These are phyloP conservation scores for Papilio dardanus DNA, from an alignment of 1,140 invertebrate genomes.

Conservation along the genomic window DNA sequence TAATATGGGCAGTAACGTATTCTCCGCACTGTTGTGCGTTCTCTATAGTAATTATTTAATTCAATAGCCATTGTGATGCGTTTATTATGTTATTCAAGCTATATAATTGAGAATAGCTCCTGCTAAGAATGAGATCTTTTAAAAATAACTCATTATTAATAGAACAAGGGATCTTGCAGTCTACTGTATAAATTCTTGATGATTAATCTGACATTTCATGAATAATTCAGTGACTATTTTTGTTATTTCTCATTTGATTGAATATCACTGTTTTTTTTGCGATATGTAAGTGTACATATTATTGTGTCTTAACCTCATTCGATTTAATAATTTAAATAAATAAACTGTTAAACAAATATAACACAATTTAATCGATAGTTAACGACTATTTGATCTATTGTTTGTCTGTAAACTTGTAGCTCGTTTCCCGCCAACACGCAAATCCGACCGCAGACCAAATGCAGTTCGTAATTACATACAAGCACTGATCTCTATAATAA, in stretches of 20 bases:
- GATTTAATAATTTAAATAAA: background rate
- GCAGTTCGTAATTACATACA: background rate
- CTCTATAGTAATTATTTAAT: background rate
- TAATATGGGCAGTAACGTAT: background rate
- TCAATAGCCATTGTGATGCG: background rate
- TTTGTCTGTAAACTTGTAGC: constrained; percentile 18
- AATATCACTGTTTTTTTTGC: background rate
- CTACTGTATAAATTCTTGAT: too few species aligned
- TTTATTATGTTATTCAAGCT: background rate
- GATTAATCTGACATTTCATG: too few species aligned
- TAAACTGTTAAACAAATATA: background rate
- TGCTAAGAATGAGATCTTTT: background rate
- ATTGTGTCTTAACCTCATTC: too few species aligned
- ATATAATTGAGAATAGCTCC: background rate
- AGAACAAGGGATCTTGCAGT: too few species aligned
- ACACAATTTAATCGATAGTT: background rate
- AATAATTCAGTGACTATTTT: too few species aligned
- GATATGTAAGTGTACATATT: too few species aligned
- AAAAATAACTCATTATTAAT: too few species aligned
- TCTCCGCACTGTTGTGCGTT: background rate
- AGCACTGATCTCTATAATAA: too few species aligned
- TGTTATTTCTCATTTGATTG: too few species aligned
- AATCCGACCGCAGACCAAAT: constrained; percentile 18
- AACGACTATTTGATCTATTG: constrained; percentile 24
- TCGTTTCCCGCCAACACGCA: constrained; percentile 2